Conservation (phyloP, 2,888 invertebrate genomes). For the Thera britannica region DNA sequence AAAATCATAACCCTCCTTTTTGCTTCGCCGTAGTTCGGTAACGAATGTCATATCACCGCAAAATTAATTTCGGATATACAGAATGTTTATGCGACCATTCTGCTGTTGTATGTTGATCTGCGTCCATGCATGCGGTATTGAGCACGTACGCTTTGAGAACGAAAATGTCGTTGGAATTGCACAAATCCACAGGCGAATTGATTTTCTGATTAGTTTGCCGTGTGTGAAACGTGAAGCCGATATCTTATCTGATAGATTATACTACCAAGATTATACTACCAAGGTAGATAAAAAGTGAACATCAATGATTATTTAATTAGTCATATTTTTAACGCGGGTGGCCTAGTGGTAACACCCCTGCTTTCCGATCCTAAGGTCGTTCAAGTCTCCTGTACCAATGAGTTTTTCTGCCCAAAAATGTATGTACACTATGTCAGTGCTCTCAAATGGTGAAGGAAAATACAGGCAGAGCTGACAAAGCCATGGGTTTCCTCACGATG, state of each 20-base stretch:
- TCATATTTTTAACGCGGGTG: background rate
- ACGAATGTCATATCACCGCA: no score
- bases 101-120: background rate
- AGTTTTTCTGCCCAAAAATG: no score
- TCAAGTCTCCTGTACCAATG: no score
- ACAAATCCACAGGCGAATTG: constrained; percentile 11
- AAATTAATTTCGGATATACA: background rate
- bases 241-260: constrained; percentile 2
- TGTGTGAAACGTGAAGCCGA: background rate
- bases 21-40: no score
- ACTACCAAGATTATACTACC: constrained; percentile 1
- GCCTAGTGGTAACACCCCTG: no score
- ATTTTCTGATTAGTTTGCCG: constrained; percentile 25
- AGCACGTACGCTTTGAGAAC: constrained; percentile 28
- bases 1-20: no score
- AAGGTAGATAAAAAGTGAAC: background rate
- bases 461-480: no score
- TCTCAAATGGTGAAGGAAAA: no score
- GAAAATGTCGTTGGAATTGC: constrained; percentile 16
- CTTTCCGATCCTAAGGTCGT: no score
- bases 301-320: constrained; percentile 1
- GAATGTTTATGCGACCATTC: background rate
- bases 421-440: no score
- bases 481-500: no score
- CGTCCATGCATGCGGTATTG: constrained; percentile 10